Percentiles rank a stretch among this genome's conserved stretches.
phyloP scores from a whole-genome alignment of 1,140 invertebrate species.

The Ceratina australensis region DNA sequence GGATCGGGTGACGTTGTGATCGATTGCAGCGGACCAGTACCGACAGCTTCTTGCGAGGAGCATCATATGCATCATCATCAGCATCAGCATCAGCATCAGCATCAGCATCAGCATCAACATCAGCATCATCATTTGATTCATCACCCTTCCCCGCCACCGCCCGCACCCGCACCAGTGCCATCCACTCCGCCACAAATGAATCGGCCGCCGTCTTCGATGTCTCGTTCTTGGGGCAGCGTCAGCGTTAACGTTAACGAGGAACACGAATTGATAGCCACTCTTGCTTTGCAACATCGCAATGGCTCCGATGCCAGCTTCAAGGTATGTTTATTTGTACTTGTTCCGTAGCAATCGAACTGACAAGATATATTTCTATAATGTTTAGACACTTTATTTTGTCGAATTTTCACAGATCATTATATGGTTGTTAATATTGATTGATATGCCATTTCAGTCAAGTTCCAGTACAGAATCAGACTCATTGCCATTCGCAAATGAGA shows the following conservation, averaged over 20 bases:
- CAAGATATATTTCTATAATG: not conserved
- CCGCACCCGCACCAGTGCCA: conserved; percentile 66
- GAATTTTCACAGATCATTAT: no score
- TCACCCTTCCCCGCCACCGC: conserved; percentile 54
- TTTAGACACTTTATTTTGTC: not conserved
- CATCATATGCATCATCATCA: conserved; percentile 72
- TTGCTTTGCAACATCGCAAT: conserved; percentile 86
- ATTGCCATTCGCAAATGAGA: conserved; percentile 98
- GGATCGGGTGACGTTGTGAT: conserved; percentile 73
- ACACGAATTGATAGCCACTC: conserved; percentile 82
- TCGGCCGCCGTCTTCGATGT: conserved; percentile 79
- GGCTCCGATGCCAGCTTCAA: conserved; percentile 93
- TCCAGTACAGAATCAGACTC: conserved; percentile 98
- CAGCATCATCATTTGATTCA: conserved; percentile 68
- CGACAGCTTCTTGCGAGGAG: conserved; percentile 75
- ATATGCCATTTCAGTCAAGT: conserved; percentile 88
- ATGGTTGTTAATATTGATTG: conserved; percentile 31
- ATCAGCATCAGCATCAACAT: conserved; percentile 73
- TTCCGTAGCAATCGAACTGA: no score
- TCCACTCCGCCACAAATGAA: conserved; percentile 74
- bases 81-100: conserved; percentile 71
- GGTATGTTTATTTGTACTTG: conserved; percentile 76
- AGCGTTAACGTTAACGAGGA: conserved; percentile 79
- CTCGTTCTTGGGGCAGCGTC: conserved; percentile 81
- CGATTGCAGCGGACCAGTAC: conserved; percentile 79